Evolutionary conservation across 2,797 vertebrate genomes (phyloP).

Genomic region (Sus cebifrons): DNA sequence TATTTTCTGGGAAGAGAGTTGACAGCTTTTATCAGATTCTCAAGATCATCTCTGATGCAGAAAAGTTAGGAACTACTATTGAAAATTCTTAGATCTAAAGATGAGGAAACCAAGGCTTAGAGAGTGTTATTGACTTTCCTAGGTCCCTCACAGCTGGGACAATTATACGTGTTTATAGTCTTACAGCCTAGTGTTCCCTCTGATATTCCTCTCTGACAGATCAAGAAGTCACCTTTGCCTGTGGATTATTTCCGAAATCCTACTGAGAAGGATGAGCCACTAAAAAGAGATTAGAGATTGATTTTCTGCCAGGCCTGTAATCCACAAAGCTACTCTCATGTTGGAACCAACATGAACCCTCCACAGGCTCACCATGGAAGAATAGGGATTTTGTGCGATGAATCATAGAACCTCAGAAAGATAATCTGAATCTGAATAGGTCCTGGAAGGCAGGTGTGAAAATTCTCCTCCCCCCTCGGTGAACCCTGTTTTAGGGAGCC

Average conservation of each 20-base stretch:
- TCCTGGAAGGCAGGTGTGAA: constrained; percentile 39
- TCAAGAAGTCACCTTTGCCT: constrained; percentile 65
- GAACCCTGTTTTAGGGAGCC: background rate
- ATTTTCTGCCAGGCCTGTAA: constrained; percentile 77
- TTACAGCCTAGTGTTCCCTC: background rate
- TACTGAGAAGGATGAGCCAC: constrained; percentile 74
- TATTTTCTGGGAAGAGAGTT: background rate
- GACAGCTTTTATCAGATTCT: constrained; percentile 12
- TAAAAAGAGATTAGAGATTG: constrained; percentile 73
- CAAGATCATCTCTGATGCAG: background rate
- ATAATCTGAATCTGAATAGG: constrained; percentile 31
- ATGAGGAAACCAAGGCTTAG: constrained; percentile 17
- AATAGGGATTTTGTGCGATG: constrained; percentile 21
- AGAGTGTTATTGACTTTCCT: background rate
- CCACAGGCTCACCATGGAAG: background rate
- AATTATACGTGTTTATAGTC: background rate
- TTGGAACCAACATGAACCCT: constrained; percentile 36
- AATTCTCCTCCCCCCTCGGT: background rate
- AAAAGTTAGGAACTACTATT: constrained; percentile 10
- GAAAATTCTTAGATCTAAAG: background rate
- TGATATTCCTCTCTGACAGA: constrained; percentile 1
- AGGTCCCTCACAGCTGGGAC: background rate
- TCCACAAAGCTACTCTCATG: constrained; percentile 30
- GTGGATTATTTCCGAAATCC: constrained; percentile 75
- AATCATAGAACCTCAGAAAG: background rate